Percentiles rank a stretch among this genome's conserved stretches.
Conservation (phyloP, 2,888 invertebrate genomes). For the Lomographa bimaculata region DNA sequence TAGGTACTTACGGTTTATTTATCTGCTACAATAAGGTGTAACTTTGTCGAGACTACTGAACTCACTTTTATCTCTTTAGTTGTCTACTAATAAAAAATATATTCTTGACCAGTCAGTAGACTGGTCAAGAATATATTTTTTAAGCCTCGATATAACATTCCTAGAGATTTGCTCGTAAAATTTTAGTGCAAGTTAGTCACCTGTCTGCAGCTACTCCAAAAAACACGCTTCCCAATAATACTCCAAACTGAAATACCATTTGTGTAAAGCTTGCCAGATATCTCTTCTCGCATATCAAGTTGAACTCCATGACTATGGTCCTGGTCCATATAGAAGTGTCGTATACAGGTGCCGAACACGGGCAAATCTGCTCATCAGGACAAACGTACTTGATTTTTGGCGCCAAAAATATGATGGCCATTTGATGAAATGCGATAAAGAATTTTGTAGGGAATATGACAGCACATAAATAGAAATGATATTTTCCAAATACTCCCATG, state of each 20-base stretch:
- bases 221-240: conserved; percentile 87
- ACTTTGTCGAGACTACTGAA: too few relatives aligned
- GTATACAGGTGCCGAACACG: conserved; percentile 3
- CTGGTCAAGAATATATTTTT: too few relatives aligned
- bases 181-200: too few relatives aligned
- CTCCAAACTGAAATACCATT: conserved; percentile 89
- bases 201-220: conserved; percentile 91
- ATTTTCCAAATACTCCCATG: conserved; percentile 50
- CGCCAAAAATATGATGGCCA: conserved; percentile 58
- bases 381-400: conserved; percentile 47
- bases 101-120: too few relatives aligned
- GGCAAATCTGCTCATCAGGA: conserved; percentile 12
- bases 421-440: conserved; percentile 57
- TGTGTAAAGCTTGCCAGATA: conserved; percentile 71
- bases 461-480: conserved; percentile 52
- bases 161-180: too few relatives aligned
- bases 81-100: too few relatives aligned
- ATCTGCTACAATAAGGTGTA: too few relatives aligned
- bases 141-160: too few relatives aligned
- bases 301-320: neutral
- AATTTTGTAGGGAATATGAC: conserved; percentile 51
- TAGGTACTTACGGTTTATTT: too few relatives aligned
- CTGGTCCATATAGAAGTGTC: too few relatives aligned
- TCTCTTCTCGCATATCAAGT: too few relatives aligned
- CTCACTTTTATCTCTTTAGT: too few relatives aligned